A percentile compares a stretch with the other conserved stretches of the same genome.
Evolutionary conservation across 2,113 vertebrate genomes (phyloP).

Genomic region (Nothobranchius kuhntae): DNA sequence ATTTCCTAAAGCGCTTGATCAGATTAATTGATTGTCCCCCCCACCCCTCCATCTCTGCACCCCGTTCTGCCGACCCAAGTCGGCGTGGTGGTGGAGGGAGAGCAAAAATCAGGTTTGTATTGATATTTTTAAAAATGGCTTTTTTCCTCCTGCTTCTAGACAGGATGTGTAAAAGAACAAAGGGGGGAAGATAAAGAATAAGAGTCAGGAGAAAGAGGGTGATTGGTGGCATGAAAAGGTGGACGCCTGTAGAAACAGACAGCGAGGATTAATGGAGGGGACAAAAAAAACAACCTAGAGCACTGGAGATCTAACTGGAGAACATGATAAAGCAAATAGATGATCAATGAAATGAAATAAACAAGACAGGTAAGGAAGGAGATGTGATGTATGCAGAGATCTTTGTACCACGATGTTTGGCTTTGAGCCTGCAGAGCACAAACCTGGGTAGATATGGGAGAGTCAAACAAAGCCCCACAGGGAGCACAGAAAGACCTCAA

Average conservation of each 20-base stretch:
- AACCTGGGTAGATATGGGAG: slow-evolving; percentile 50
- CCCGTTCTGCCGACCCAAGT: slow-evolving; percentile 44
- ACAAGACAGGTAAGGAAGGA: slow-evolving; percentile 37
- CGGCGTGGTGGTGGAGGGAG: slow-evolving; percentile 34
- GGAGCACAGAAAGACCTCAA: slow-evolving; percentile 55
- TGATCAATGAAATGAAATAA: slow-evolving; percentile 66
- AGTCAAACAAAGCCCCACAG: slow-evolving; percentile 52
- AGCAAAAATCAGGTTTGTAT: slow-evolving; percentile 78
- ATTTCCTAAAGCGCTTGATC: slow-evolving; percentile 87
- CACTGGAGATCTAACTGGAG: slow-evolving; percentile 31
- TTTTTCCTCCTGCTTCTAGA: slow-evolving; percentile 57
- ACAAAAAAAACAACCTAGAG: slow-evolving; percentile 58
- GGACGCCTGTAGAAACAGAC: slow-evolving; percentile 38
- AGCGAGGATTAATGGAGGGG: slow-evolving; percentile 49
- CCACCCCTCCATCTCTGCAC: slow-evolving; percentile 10
- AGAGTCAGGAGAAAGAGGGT: slow-evolving; percentile 8
- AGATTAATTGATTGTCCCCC: slow-evolving; percentile 84
- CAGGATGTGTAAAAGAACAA: slow-evolving; percentile 62
- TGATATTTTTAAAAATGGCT: slow-evolving; percentile 79
- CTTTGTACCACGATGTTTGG: slow-evolving; percentile 39
- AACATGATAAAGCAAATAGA: slow-evolving; percentile 51
- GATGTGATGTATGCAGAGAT: slow-evolving; percentile 29
- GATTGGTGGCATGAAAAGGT: slow-evolving; percentile 6
- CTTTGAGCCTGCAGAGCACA: slow-evolving; percentile 50
- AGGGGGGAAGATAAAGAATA: slow-evolving; percentile 58